Conservation (phyloP, 2,797 vertebrate genomes). For the Furcifer pardalis region DNA sequence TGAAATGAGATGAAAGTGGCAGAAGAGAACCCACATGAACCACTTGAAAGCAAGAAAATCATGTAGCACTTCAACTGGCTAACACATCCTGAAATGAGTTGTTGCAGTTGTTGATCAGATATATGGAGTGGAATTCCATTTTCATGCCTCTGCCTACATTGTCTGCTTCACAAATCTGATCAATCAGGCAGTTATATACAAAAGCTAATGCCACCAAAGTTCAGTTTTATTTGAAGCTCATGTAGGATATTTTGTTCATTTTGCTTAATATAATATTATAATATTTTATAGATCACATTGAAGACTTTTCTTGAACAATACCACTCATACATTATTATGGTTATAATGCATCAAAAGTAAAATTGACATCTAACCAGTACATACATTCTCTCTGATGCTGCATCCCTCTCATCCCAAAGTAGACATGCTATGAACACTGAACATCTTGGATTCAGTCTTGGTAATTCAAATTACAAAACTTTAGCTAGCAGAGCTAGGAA, state of each 20-base stretch:
- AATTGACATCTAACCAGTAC: not conserved
- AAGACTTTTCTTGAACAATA: not conserved
- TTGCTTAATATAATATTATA: not conserved
- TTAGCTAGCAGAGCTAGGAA: not conserved
- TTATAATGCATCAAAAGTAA: not conserved
- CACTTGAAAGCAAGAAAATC: no score
- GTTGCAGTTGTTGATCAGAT: not conserved
- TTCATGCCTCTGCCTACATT: not conserved
- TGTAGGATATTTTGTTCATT: not conserved
- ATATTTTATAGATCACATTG: not conserved
- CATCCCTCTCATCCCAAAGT: not conserved
- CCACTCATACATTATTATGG: not conserved
- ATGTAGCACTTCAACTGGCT: not conserved
- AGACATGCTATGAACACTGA: not conserved
- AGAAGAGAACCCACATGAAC: not conserved
- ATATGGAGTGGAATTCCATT: not conserved
- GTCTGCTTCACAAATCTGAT: not conserved
- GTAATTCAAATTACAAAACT: not conserved
- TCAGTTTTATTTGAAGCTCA: not conserved
- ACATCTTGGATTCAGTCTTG: not conserved
- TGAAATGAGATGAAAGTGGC: not conserved
- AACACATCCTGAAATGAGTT: not conserved
- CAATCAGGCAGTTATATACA: not conserved
- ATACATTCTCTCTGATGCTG: not conserved
- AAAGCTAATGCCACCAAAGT: not conserved